phyloP scores from a whole-genome alignment of 2,113 vertebrate species.

The Trogon surrucura region DNA sequence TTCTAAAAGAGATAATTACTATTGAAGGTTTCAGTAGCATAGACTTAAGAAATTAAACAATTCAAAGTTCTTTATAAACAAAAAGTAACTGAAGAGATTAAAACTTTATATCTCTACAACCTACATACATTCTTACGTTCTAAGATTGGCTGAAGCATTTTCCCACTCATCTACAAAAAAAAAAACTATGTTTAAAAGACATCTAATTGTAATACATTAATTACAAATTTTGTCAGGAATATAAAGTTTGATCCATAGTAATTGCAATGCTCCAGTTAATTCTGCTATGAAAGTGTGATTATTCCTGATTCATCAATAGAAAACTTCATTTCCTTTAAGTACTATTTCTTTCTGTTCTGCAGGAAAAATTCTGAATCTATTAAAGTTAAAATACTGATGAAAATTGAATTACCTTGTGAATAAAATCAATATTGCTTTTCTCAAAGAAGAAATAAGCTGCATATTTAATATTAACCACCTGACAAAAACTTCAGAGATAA shows the following conservation, averaged over 20 bases:
- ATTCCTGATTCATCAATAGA: neutral
- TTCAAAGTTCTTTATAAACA: neutral
- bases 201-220: neutral
- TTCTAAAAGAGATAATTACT: neutral
- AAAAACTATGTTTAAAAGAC: neutral
- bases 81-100: neutral
- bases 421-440: conserved; percentile 32
- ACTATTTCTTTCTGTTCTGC: neutral
- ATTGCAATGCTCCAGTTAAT: neutral
- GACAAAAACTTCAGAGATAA: conserved; percentile 20
- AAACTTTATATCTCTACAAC: neutral
- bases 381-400: neutral
- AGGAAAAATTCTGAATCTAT: neutral
- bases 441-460: neutral
- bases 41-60: neutral
- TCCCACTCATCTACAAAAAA: neutral
- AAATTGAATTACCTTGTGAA: conserved; percentile 28
- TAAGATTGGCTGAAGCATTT: neutral
- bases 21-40: neutral
- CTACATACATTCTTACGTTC: neutral
- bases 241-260: neutral
- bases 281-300: neutral
- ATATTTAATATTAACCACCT: conserved; percentile 17
- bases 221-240: neutral
- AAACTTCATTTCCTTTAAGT: conserved; percentile 1